phyloP scores from a whole-genome alignment of 2,113 vertebrate genomes.

The Lates calcarifer region DNA sequence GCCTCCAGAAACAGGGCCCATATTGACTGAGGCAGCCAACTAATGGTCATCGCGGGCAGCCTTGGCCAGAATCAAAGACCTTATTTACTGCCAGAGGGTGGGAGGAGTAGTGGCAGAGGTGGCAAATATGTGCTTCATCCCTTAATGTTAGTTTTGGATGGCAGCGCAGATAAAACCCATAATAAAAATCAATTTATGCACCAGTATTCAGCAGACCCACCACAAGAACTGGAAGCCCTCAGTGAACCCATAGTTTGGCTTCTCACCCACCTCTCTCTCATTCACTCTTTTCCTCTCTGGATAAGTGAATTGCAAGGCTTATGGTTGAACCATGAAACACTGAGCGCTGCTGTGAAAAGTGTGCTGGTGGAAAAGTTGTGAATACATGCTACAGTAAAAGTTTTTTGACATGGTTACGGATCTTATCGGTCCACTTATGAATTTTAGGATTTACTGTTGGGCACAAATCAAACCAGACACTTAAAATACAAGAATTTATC shows the following conservation, averaged over 20 bases:
- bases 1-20: conserved; percentile 77
- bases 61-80: conserved; percentile 76
- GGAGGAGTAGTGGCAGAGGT: conserved; percentile 49
- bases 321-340: conserved; percentile 54
- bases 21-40: conserved; percentile 78
- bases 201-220: conserved; percentile 84
- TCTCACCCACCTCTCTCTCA: conserved; percentile 9
- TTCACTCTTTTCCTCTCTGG: conserved; percentile 41
- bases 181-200: conserved; percentile 85
- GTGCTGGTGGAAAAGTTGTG: conserved; percentile 70
- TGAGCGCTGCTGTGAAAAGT: conserved; percentile 62
- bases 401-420: conserved; percentile 29
- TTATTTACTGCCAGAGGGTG: conserved; percentile 69
- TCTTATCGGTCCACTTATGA: conserved; percentile 41
- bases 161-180: conserved; percentile 77
- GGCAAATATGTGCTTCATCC: conserved; percentile 80
- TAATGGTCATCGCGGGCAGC: conserved; percentile 76
- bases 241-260: conserved; percentile 69
- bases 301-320: conserved; percentile 55
- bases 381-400: conserved; percentile 29
- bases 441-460: conserved; percentile 36
- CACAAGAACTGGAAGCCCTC: conserved; percentile 77
- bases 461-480: conserved; percentile 12
- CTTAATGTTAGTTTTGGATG: conserved; percentile 81
- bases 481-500: conserved; percentile 31